phyloP scores from a whole-genome alignment of 2,888 invertebrate species.

The Creontiades dilutus region DNA sequence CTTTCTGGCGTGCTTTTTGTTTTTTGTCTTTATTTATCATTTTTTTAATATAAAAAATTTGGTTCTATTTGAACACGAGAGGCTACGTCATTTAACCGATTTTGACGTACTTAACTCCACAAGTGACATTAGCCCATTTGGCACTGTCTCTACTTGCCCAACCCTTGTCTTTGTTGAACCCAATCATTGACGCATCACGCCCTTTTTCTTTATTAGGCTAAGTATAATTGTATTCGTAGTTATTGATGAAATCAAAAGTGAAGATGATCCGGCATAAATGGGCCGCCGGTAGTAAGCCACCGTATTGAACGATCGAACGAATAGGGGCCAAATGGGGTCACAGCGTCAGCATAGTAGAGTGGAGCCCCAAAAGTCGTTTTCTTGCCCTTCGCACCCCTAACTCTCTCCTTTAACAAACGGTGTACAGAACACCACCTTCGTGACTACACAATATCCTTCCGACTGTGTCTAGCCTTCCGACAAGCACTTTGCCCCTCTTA shows the following conservation, averaged over 20 bases:
- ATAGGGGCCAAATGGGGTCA: constrained; percentile 42
- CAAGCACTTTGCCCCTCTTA: constrained; percentile 20
- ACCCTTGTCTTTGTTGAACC: no score
- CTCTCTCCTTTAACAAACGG: not conserved
- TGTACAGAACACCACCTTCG: constrained; percentile 12
- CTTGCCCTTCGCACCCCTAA: constrained; percentile 1
- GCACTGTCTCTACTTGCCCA: no score
- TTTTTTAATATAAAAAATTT: no score
- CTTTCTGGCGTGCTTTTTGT: no score
- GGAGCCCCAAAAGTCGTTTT: constrained; percentile 39
- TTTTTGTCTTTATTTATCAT: no score
- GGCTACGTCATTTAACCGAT: no score
- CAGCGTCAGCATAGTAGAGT: constrained; percentile 38
- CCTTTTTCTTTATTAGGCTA: no score
- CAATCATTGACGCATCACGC: no score
- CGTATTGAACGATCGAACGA: constrained; percentile 37
- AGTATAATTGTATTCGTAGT: no score
- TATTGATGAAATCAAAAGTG: not conserved
- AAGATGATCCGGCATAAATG: not conserved
- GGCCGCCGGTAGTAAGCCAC: not conserved
- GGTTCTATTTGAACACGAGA: no score
- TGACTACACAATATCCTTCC: constrained; percentile 31
- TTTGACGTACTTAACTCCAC: no score
- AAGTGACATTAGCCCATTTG: no score
- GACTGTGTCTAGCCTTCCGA: not conserved